Percentiles rank a stretch among this genome's conserved stretches.
phyloP scores from a whole-genome alignment of 2,797 vertebrate genomes.

The Mionectes olivaceus region DNA sequence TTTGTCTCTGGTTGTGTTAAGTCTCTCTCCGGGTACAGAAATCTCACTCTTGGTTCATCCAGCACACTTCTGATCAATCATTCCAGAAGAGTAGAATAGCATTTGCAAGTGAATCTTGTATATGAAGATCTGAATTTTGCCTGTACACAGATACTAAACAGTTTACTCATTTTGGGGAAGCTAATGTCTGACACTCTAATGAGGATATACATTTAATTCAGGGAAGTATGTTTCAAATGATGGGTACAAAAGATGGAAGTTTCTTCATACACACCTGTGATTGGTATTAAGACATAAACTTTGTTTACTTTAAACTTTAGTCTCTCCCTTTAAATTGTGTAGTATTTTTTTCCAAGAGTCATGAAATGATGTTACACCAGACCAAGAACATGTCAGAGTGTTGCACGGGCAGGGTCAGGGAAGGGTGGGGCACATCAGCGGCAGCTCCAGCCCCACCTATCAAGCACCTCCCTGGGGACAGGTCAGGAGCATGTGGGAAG shows the following conservation, averaged over 20 bases:
- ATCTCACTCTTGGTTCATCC: background rate
- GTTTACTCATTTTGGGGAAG: background rate
- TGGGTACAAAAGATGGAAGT: background rate
- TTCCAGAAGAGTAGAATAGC: background rate
- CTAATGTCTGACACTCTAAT: background rate
- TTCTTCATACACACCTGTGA: background rate
- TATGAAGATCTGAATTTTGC: background rate
- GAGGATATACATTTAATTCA: background rate
- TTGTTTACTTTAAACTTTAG: background rate
- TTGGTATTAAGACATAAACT: background rate
- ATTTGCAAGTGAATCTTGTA: background rate
- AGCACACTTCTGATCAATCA: background rate
- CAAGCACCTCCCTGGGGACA: rapidly evolving
- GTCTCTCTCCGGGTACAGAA: background rate
- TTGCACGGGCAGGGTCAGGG: rapidly evolving
- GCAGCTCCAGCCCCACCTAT: rapidly evolving
- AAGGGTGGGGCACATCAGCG: rapidly evolving
- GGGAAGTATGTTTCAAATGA: background rate
- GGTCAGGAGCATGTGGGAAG: background rate
- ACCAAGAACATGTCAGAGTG: rapidly evolving
- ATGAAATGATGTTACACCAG: background rate
- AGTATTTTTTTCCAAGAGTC: background rate
- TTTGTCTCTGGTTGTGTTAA: background rate
- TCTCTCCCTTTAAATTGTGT: background rate
- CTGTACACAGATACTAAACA: background rate